Conservation (phyloP, 2,113 vertebrate genomes). For the Andinoacara biseriatus region DNA sequence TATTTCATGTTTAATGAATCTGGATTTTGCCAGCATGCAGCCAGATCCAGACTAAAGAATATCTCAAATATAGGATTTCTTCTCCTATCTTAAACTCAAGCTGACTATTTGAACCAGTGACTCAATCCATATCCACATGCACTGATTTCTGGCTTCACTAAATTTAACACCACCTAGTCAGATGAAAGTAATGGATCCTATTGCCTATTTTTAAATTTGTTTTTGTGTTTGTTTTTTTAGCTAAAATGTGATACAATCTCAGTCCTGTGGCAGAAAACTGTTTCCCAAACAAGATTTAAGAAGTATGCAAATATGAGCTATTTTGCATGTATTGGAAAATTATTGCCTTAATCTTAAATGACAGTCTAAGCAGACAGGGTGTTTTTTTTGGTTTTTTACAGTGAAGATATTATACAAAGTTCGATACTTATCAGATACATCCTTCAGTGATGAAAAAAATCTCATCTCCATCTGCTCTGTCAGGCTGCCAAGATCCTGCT, state of each 20-base stretch:
- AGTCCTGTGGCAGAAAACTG: not conserved
- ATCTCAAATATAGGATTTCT: not conserved
- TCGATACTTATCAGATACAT: constrained; percentile 50
- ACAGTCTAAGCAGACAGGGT: not conserved
- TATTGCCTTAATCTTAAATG: constrained; percentile 1
- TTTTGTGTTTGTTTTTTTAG: not conserved
- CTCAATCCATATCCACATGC: not conserved
- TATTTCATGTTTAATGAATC: too few species aligned
- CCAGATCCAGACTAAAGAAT: not conserved
- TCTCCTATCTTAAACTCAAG: not conserved
- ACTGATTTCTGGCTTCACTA: too few species aligned
- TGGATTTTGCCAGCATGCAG: not conserved
- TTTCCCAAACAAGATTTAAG: not conserved
- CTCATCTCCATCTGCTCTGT: constrained; percentile 60
- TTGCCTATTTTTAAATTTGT: not conserved
- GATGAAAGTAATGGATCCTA: not conserved
- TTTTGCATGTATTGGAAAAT: not conserved
- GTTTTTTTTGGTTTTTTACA: not conserved
- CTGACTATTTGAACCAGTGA: not conserved
- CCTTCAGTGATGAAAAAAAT: constrained; percentile 37
- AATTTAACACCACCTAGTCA: not conserved
- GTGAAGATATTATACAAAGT: constrained; percentile 25
- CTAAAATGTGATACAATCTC: not conserved
- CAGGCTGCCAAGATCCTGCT: constrained; percentile 58
- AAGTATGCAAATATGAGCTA: constrained; percentile 3